These are phyloP conservation scores for Premnoplex brunnescens DNA, from an alignment of 2,797 vertebrate genomes.

Conservation along the genomic window DNA sequence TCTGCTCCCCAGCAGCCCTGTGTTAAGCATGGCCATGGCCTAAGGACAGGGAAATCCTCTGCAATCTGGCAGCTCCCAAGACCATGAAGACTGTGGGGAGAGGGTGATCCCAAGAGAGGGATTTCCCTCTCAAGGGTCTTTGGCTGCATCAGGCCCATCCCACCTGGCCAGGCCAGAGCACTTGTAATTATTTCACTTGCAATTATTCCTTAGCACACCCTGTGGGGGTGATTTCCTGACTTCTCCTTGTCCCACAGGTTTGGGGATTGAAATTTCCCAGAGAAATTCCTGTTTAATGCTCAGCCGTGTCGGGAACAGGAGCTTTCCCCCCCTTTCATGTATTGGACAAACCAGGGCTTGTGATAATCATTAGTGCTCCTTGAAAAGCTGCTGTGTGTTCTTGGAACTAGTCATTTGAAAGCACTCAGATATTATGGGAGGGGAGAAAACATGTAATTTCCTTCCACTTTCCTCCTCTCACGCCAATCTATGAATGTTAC, in stretches of 20 bases:
- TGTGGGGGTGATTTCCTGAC: neutral
- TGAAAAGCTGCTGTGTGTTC: slow-evolving; percentile 65
- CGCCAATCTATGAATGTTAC: neutral
- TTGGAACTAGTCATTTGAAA: slow-evolving; percentile 67
- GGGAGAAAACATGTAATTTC: slow-evolving; percentile 71
- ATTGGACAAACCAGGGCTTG: slow-evolving; percentile 42
- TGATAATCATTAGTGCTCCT: slow-evolving; percentile 56
- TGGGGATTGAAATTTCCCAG: slow-evolving; percentile 10
- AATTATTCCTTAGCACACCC: neutral
- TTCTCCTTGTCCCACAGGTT: neutral
- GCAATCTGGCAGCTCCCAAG: neutral
- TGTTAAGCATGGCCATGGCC: neutral
- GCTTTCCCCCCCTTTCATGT: neutral
- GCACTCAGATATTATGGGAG: slow-evolving; percentile 67
- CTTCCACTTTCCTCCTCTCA: slow-evolving; percentile 66
- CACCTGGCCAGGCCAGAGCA: neutral
- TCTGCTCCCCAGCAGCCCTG: neutral
- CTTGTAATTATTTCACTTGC: neutral
- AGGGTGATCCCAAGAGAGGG: neutral
- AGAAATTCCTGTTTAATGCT: slow-evolving; percentile 47
- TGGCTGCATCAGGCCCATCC: neutral
- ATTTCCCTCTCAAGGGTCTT: neutral
- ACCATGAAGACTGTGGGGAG: accelerated
- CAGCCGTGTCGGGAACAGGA: slow-evolving; percentile 20
- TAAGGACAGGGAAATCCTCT: neutral